Evolutionary conservation across 2,888 invertebrate genomes (phyloP).

Genomic region (Candidula unifasciata): DNA sequence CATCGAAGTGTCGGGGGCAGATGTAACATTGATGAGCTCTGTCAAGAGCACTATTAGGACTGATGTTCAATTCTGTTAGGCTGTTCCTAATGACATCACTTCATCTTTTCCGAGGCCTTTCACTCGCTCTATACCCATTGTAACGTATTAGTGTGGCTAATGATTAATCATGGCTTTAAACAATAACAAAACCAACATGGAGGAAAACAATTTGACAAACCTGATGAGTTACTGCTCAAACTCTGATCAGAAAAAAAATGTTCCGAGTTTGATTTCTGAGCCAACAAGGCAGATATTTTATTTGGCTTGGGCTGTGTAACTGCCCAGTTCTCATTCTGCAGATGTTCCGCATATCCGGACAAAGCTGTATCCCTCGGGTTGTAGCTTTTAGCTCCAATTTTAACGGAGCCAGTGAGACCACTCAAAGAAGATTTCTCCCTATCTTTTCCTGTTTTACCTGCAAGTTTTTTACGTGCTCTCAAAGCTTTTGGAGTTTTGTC

Average conservation of each 20-base stretch:
- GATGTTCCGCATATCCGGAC: not conserved
- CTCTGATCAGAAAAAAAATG: constrained; percentile 23
- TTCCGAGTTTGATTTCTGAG: not conserved
- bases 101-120: no score
- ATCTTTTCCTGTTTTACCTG: constrained; percentile 41
- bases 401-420: not conserved
- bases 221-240: not conserved
- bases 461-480: constrained; percentile 52
- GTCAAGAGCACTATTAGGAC: no score
- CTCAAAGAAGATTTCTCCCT: constrained; percentile 21
- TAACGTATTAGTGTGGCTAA: no score
- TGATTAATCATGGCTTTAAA: no score
- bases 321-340: constrained; percentile 16
- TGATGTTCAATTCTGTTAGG: no score
- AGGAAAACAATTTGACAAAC: constrained; percentile 4
- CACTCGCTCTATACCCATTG: no score
- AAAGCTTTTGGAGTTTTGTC: constrained; percentile 51
- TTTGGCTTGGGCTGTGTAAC: not conserved
- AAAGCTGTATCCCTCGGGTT: constrained; percentile 23
- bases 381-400: not conserved
- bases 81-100: no score
- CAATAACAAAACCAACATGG: no score
- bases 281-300: constrained; percentile 18
- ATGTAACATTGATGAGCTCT: no score
- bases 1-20: no score